Percentiles rank a stretch among this genome's conserved stretches.
These are phyloP conservation scores for Apolygus lucorum DNA, from an alignment of 1,140 invertebrate species.

Conservation along the genomic window DNA sequence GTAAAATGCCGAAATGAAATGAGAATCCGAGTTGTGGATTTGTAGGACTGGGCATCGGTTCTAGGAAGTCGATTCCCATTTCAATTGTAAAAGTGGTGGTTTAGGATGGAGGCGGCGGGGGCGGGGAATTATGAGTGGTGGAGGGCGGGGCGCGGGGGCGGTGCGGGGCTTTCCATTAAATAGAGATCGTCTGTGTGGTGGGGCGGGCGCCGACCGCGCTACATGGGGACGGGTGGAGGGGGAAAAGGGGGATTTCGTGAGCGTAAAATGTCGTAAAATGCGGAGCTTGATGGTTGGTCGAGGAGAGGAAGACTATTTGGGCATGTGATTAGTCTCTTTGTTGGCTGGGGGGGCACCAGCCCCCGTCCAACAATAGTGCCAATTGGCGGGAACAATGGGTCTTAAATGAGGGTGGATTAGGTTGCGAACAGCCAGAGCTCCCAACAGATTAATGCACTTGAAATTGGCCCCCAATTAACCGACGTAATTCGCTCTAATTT, in stretches of 20 bases:
- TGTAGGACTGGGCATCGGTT: too few relatives aligned
- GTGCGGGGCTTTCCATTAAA: too few relatives aligned
- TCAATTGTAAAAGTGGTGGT: too few relatives aligned
- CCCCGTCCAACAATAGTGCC: conserved; percentile 24
- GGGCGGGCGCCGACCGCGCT: too few relatives aligned
- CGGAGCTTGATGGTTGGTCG: not conserved
- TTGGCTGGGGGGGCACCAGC: not conserved
- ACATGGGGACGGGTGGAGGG: not conserved
- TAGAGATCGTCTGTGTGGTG: too few relatives aligned
- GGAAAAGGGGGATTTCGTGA: not conserved
- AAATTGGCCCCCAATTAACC: conserved; percentile 31
- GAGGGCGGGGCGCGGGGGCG: too few relatives aligned
- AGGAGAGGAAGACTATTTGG: conserved; percentile 19
- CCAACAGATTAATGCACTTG: conserved; percentile 26
- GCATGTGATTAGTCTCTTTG: conserved; percentile 25
- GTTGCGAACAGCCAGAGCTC: not conserved
- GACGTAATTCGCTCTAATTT: conserved; percentile 17
- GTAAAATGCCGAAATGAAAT: too few relatives aligned
- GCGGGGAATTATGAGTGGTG: too few relatives aligned
- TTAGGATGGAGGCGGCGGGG: too few relatives aligned
- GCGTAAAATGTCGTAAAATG: conserved; percentile 1
- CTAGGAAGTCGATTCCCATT: too few relatives aligned
- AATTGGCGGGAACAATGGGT: conserved; percentile 26
- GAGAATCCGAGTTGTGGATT: too few relatives aligned
- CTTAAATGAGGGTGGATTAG: conserved; percentile 6